Base-by-base conservation (phyloP, 2,888 invertebrate genomes). In the Acleris cristana region DNA sequence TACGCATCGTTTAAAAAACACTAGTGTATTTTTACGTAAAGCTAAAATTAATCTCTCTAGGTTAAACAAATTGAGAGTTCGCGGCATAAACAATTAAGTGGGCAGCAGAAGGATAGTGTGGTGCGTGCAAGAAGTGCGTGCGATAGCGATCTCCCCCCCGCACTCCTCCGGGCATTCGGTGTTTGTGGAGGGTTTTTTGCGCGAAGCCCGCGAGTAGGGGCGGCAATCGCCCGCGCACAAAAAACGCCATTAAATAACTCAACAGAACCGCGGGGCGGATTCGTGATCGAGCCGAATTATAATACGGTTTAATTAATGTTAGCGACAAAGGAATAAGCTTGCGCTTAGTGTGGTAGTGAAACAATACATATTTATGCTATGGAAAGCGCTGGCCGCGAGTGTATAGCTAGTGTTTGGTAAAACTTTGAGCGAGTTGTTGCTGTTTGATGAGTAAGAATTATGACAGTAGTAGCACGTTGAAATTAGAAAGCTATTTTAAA, bases 161-260 rank as follows among this genome's bases (percentile, higher is more conserved):
- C 84, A 78, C 84, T 79, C 87, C 86, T 83, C 84, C 85, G 79
- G 89, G 88, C 89, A 89, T 89, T 89, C 89, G 87, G 83, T 89
- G 87, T 90, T 89, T 85, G 88, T 88, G 87, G 89, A 90, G 92
- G 90, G 91, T 92, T 92, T 92, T 92, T 92, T 92, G 91, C 91
- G 91, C 90, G 88, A 83, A 84, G 84, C 79, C 88, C 88, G 82
- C 86, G 92, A 40, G 40, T 14, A 40, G 40, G 40, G 92, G 91
- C 86, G 76, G 90, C 90, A 89, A 90, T 89, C 89, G 88, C 86
- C 85, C 86, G 69, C 85, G 82, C 83, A 92, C 91, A 92, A 92
- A 92, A 92, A 92, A 90, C 83, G 87, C 87, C 89, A 91, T 90
- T 88, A 90, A 90, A 91, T 90, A 90, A 90, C 89, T 90, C 88